phyloP scores from a whole-genome alignment of 2,888 invertebrate genomes.

The Dilophus febrilis region DNA sequence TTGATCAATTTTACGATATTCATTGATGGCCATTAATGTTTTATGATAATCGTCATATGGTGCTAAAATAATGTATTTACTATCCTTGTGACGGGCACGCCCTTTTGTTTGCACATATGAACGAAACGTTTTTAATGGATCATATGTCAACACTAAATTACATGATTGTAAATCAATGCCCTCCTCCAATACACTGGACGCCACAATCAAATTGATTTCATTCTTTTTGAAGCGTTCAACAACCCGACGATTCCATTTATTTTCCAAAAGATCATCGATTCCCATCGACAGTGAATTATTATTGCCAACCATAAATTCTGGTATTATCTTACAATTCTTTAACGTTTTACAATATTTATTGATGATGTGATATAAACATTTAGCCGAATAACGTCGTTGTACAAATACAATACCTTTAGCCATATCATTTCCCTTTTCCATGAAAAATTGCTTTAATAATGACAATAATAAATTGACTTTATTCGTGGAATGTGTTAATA shows the following conservation, averaged over 20 bases:
- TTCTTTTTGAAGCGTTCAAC: constrained; percentile 39
- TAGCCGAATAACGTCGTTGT: constrained; percentile 47
- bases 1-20: constrained; percentile 35
- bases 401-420: constrained; percentile 25
- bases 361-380: constrained; percentile 52
- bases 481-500: constrained; percentile 41
- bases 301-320: constrained; percentile 56
- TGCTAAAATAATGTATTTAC: constrained; percentile 42
- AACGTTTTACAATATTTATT: constrained; percentile 32
- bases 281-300: constrained; percentile 13
- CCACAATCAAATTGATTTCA: constrained; percentile 45
- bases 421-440: constrained; percentile 14
- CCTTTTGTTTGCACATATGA: constrained; percentile 83
- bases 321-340: constrained; percentile 36
- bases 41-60: constrained; percentile 19
- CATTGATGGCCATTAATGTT: constrained; percentile 25
- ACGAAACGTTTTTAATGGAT: constrained; percentile 50
- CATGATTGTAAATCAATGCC: constrained; percentile 77
- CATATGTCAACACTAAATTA: constrained; percentile 60
- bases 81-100: constrained; percentile 50
- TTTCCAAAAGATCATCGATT: constrained; percentile 19
- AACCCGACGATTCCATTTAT: constrained; percentile 20
- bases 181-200: constrained; percentile 76
- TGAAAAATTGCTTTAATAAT: constrained; percentile 40
- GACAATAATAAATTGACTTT: constrained; percentile 45